Base-by-base conservation (phyloP, 2,888 invertebrate genomes). In the Drosophila sordidula region DNA sequence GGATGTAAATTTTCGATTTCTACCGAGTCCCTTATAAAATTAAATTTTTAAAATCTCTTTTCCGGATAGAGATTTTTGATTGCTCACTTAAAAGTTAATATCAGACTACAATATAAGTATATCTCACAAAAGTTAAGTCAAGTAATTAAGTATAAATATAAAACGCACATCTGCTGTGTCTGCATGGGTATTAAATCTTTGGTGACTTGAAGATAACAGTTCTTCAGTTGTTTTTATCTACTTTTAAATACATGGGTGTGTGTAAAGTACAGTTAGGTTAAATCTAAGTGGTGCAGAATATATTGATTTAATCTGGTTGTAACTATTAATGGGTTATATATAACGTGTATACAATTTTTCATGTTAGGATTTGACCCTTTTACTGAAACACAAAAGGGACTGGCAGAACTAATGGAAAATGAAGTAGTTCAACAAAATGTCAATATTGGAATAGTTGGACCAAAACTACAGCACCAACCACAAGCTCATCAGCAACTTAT, bases 381-480 rank as follows among this genome's bases (percentile, higher is more conserved):
- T 93, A 96, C 97, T 91, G 98, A 98, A 93, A 98, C 98, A 56
- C 98, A 98, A 91, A 98, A 98, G 92, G 99, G 97, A 25, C 94
- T 99, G 77, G 98, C 98, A 11, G 98, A 98, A 92, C 94, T 99
- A 90, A 96, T 99, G 94, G 98, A 98, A 92, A 97, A 96, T 75
- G 99, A 99, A 93, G 93, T 94, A 75, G 93, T 93, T 51, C 91
- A 91, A 58, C 90, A 92, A 81, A 84, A 87, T 77, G 78, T 85
- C 51, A 81, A 75, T 49, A 47, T 55, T 38, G 75, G 55, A 54
- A 64, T 51, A 42, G 59, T 54, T 47, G 71, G 34, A 22, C 70
- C 75, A 9, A 74, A 82, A 67, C 39, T 76, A 34, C 82, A 76
- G n/a, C 81, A 72, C 39, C 39, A 42, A 39, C 70, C 73, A 38